These are phyloP conservation scores for Sylvilagus bachmani DNA, from an alignment of 2,113 vertebrate genomes.

Conservation along the genomic window DNA sequence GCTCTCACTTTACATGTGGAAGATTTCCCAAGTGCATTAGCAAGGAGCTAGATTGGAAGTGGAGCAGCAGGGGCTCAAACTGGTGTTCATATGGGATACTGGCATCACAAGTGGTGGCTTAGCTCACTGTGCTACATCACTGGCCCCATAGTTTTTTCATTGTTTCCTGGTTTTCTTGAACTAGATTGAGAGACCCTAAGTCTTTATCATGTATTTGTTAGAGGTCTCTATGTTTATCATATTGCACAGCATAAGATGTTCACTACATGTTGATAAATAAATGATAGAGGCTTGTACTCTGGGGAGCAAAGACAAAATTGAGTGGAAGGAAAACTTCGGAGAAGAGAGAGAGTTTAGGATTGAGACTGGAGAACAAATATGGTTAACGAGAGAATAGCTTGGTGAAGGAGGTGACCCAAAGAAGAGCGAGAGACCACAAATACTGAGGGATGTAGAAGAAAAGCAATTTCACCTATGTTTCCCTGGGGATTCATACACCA, in stretches of 20 bases:
- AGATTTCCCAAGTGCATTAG: too few species aligned
- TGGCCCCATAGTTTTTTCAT: not conserved
- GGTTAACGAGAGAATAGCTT: not conserved
- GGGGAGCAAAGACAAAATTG: not conserved
- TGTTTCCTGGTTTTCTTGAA: conserved; percentile 41
- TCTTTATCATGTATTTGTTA: conserved; percentile 13
- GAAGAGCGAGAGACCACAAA: not conserved
- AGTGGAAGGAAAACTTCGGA: not conserved
- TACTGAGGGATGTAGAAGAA: not conserved
- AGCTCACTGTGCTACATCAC: too few species aligned
- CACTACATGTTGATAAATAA: not conserved
- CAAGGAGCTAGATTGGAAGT: too few species aligned
- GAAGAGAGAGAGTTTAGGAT: not conserved
- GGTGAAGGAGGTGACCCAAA: not conserved
- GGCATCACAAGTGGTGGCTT: too few species aligned
- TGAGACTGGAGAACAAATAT: conserved; percentile 1
- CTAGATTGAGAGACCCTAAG: not conserved
- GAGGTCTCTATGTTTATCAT: not conserved
- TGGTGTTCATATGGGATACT: too few species aligned
- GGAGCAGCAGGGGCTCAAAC: too few species aligned
- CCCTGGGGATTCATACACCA: conserved; percentile 1
- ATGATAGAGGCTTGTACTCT: not conserved
- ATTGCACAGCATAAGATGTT: not conserved
- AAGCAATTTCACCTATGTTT: not conserved
- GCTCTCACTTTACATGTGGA: too few species aligned